These are phyloP conservation scores for Pangasius macronema DNA, from an alignment of 2,797 vertebrate species.

Conservation along the genomic window DNA sequence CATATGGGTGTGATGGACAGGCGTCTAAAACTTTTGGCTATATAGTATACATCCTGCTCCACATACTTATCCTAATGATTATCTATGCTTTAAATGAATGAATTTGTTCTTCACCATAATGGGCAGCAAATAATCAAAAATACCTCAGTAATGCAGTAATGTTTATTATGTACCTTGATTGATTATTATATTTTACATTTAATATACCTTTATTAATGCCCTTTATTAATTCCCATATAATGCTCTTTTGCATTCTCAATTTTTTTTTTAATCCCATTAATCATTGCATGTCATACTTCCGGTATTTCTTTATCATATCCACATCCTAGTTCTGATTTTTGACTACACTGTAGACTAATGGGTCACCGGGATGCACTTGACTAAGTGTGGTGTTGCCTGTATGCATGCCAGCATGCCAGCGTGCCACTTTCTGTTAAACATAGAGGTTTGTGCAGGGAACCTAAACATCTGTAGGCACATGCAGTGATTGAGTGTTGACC, in stretches of 20 bases:
- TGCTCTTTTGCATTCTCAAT: not conserved
- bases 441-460: conserved; percentile 3
- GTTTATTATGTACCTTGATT: not conserved
- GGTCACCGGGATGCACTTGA: conserved; percentile 37
- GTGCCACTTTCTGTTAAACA: conserved; percentile 46
- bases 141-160: not conserved
- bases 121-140: not conserved
- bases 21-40: not conserved
- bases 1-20: not conserved
- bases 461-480: not conserved
- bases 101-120: not conserved
- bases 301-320: not conserved
- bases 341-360: not conserved
- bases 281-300: not conserved
- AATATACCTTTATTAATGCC: not conserved
- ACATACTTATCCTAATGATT: not conserved
- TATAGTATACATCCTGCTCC: not conserved
- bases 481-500: too few relatives aligned
- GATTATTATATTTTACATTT: not conserved
- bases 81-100: not conserved
- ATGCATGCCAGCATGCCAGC: conserved; percentile 47
- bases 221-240: conserved; percentile 1
- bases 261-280: not conserved
- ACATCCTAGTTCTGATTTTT: not conserved
- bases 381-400: conserved; percentile 43